These are phyloP conservation scores for Melanostoma mellinum DNA, from an alignment of 2,888 invertebrate species.

Conservation along the genomic window DNA sequence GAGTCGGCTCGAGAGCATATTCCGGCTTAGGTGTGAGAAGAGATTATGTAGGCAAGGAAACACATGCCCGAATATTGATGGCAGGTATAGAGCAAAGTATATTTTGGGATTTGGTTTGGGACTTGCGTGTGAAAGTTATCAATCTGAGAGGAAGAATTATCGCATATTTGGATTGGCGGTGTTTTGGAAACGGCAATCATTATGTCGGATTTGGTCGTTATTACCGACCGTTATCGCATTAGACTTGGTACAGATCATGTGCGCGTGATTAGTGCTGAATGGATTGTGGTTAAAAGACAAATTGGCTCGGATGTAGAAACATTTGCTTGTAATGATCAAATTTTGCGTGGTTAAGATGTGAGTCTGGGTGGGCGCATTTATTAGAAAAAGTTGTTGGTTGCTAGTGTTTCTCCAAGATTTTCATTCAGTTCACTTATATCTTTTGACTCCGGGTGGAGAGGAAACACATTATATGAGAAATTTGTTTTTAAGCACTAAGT, in stretches of 20 bases:
- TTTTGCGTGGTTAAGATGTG: no score
- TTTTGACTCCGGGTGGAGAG: no score
- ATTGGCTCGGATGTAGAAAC: slow-evolving; percentile 8
- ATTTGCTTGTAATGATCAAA: background rate
- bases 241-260: slow-evolving; percentile 20
- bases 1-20: slow-evolving; percentile 12
- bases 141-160: slow-evolving; percentile 52
- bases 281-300: background rate
- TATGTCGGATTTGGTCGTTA: slow-evolving; percentile 56
- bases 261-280: slow-evolving; percentile 23
- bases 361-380: no score
- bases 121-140: slow-evolving; percentile 62
- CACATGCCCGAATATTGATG: slow-evolving; percentile 56
- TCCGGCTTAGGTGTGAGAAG: slow-evolving; percentile 36
- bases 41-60: slow-evolving; percentile 51
- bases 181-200: slow-evolving; percentile 58
- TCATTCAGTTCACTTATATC: no score
- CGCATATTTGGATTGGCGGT: slow-evolving; percentile 52
- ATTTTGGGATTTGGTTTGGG: slow-evolving; percentile 31
- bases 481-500: no score
- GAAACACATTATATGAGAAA: no score
- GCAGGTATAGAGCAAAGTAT: slow-evolving; percentile 39
- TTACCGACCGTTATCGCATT: slow-evolving; percentile 59
- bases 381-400: no score
- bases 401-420: no score